Evolutionary conservation across 2,113 vertebrate genomes (phyloP), one percentile per base, ranked within the genome.

Genomic region (Polyodon spathula): DNA sequence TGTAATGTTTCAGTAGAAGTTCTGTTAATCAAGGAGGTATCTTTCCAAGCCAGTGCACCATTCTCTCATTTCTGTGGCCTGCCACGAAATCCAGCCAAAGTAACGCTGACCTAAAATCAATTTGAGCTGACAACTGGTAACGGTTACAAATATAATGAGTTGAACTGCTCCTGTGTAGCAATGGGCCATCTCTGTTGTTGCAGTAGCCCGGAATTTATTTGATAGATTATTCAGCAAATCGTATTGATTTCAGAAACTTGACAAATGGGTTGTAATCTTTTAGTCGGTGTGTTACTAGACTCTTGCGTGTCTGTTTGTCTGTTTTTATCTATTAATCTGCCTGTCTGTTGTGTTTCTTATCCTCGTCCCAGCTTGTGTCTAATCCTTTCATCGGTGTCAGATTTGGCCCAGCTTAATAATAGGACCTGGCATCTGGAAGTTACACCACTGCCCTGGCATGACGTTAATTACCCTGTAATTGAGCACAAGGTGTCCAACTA

Each of bases 271-370:
- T 11, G 16, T 40, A 15, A 54, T 62, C 44, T 16, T 53, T 56
- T 62, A 62, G 56, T 50, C 48, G 15, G 11, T n/a, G 15, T 11
- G 48, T n/a, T n/a, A n/a, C 14, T 50, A 50, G 15, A 50, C n/a
- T 5, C 10, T 50, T 50, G 46, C n/a, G 46, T n/a, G 11, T n/a
- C 11, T 10, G n/a, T n/a, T 14, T 14, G 46, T 10, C 7, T 10
- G 46, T 8, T 50, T 50, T 50, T 50, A n/a, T 50, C n/a, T 50
- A 50, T 50, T 50, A 50, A n/a, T 50, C 46, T 50, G 46, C 46
- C 42, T 50, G 46, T 50, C 46, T 50, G 5, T 10, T n/a, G n/a
- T n/a, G n/a, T n/a, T n/a, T n/a, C n/a, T n/a, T n/a, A n/a, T n/a
- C n/a, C n/a, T n/a, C n/a, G n/a, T n/a, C n/a, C n/a, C n/a, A n/a